phyloP scores from a whole-genome alignment of 1,140 invertebrate species.

The Euura lappo region DNA sequence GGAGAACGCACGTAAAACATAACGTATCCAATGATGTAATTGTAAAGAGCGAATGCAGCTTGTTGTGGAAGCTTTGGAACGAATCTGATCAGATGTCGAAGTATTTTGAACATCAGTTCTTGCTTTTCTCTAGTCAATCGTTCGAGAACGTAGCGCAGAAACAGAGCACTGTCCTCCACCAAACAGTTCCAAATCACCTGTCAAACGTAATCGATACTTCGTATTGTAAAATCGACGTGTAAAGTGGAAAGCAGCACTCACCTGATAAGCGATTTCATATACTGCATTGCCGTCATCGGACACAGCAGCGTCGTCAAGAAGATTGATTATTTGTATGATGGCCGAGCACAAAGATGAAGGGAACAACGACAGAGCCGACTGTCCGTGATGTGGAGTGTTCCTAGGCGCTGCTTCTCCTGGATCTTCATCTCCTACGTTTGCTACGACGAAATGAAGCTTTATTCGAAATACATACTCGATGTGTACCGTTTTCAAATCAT shows the following conservation, averaged over 20 bases:
- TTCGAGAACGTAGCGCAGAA: slow-evolving; percentile 95
- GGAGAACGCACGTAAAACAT: slow-evolving; percentile 98
- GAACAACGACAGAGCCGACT: slow-evolving; percentile 92
- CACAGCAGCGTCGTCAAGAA: slow-evolving; percentile 96
- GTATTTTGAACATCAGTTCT: slow-evolving; percentile 92
- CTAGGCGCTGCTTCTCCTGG: slow-evolving; percentile 70
- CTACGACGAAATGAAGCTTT: slow-evolving; percentile 24
- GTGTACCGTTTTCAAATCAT: neutral
- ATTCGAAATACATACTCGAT: neutral
- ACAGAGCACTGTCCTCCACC: slow-evolving; percentile 96
- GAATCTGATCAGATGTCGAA: slow-evolving; percentile 92
- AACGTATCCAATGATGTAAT: slow-evolving; percentile 98
- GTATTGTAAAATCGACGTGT: slow-evolving; percentile 15
- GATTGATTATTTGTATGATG: slow-evolving; percentile 91
- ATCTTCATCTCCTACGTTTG: slow-evolving; percentile 67
- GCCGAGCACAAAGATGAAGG: slow-evolving; percentile 96
- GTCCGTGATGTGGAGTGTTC: slow-evolving; percentile 79
- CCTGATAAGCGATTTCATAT: slow-evolving; percentile 89
- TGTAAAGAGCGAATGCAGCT: slow-evolving; percentile 97
- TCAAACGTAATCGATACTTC: slow-evolving; percentile 22
- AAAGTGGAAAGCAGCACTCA: slow-evolving; percentile 41
- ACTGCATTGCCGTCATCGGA: slow-evolving; percentile 91
- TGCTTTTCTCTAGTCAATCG: slow-evolving; percentile 94
- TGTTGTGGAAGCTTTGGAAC: slow-evolving; percentile 94
- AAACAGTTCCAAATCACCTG: slow-evolving; percentile 97